Base-by-base conservation (phyloP, 2,888 invertebrate species). In the Gryllus longicercus region DNA sequence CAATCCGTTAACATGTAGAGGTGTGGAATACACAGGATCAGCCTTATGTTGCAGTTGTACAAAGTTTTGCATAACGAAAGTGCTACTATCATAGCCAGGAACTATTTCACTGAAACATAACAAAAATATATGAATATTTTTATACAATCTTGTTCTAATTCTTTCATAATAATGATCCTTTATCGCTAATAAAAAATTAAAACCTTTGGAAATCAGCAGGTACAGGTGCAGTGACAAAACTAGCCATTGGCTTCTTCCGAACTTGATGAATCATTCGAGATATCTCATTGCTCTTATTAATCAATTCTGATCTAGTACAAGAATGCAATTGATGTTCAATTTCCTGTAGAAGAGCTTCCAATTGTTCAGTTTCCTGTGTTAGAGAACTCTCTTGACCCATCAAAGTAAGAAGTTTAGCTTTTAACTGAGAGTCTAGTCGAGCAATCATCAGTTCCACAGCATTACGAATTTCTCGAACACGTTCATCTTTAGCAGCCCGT, bases 381-480 rank as follows among this genome's bases (percentile, higher is more conserved):
- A 97, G 88, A 77, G 93, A 91, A 86, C 94, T 95, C 86, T 95
- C 95, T 86, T 95, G 95, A 2, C 93, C 94, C 94, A 96, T 95
- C 79, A 97, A 88, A 1, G 95, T 95, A 50, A 96, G 89, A 49
- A 97, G 89, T 87, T 97, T 97, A 11, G 93, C 93, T 86, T 97
- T 97, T 76, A 97, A 89, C 83, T 96, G 96, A 0, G 96, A 94
- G 88, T 97, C 97, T 51, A 97, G 88, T 21, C 96, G 91, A 4
- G 96, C 95, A 84, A 97, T 96, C 96, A 97, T 97, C 83, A 96
- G 88, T 86, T 97, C 97, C 0, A 97, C 96, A 0, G 96, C 96
- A 86, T 96, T 96, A 77, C 96, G 90, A 78, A 97, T 96, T 88
- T 97, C 97, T 25, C 96, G 91, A 0, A 97, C 96, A 82, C 96